phyloP scores from a whole-genome alignment of 2,797 vertebrate species.

The Paguma larvata region DNA sequence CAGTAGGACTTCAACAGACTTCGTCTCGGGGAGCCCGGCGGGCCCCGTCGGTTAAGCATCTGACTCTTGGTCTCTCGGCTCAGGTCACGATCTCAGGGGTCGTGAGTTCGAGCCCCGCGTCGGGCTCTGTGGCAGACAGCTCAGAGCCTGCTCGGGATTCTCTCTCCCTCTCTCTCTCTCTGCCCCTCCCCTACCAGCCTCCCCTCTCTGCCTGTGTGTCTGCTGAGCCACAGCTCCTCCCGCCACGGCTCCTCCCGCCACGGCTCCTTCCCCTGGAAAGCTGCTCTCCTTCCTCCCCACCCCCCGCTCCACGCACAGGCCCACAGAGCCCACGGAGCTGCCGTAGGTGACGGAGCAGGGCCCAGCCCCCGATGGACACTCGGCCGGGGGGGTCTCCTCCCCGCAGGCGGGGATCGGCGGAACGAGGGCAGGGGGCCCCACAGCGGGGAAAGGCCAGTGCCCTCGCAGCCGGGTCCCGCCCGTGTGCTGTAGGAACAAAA shows the following conservation, averaged over 20 bases:
- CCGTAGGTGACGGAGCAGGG: neutral
- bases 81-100: too few relatives aligned
- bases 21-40: too few relatives aligned
- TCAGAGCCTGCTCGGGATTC: too few relatives aligned
- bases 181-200: too few relatives aligned
- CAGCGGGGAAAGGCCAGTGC: accelerated
- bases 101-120: too few relatives aligned
- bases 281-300: neutral
- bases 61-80: too few relatives aligned
- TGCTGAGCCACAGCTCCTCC: accelerated
- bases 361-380: neutral
- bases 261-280: too few relatives aligned
- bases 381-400: accelerated
- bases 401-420: accelerated
- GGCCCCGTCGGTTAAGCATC: too few relatives aligned
- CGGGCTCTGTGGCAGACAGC: too few relatives aligned
- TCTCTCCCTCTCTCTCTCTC: too few relatives aligned
- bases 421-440: neutral
- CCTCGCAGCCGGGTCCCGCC: neutral
- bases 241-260: too few relatives aligned
- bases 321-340: accelerated
- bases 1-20: neutral
- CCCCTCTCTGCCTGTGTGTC: accelerated
- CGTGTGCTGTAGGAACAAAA: accelerated
- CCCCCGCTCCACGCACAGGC: neutral